Conservation (phyloP, 92 coral and sea anemone species). For the Zoanthus sansibaricus region DNA sequence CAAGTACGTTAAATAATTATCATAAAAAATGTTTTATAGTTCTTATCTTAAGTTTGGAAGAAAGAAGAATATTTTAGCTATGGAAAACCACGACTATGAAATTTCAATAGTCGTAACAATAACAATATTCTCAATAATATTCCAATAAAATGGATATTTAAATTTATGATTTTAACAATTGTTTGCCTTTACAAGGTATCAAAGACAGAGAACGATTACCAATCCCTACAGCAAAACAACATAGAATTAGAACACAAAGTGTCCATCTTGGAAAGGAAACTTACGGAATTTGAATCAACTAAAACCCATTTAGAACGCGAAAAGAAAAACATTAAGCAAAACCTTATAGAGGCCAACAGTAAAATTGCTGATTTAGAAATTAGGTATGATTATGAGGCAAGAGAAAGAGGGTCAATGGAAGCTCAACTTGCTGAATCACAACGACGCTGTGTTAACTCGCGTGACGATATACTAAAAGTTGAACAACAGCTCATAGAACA, state of each 20-base stretch:
- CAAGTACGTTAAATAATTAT: too few relatives aligned
- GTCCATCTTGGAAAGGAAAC: slow-evolving; percentile 60
- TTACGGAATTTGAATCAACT: slow-evolving; percentile 59
- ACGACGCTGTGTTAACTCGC: slow-evolving; percentile 64
- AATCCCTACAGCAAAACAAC: slow-evolving; percentile 71
- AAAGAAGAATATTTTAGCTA: too few relatives aligned
- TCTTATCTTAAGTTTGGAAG: too few relatives aligned
- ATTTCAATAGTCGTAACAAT: neutral
- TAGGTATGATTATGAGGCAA: slow-evolving; percentile 78
- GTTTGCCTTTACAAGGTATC: neutral
- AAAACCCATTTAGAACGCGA: slow-evolving; percentile 66
- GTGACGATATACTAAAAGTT: slow-evolving; percentile 72
- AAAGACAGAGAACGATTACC: slow-evolving; percentile 65
- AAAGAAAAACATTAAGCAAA: slow-evolving; percentile 67
- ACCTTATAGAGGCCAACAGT: slow-evolving; percentile 63
- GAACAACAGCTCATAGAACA: slow-evolving; percentile 78
- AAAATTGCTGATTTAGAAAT: slow-evolving; percentile 83
- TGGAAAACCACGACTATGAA: too few relatives aligned
- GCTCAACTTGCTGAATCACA: slow-evolving; percentile 73
- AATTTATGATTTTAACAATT: neutral
- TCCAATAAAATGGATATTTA: neutral
- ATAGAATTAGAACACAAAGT: slow-evolving; percentile 72
- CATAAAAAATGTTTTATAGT: too few relatives aligned
- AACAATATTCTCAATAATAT: neutral
- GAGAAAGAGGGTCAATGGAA: slow-evolving; percentile 74